Evolutionary conservation across 2,888 invertebrate species (phyloP), one percentile per base, ranked within the genome.

Genomic region (Pherbina coryleti): DNA sequence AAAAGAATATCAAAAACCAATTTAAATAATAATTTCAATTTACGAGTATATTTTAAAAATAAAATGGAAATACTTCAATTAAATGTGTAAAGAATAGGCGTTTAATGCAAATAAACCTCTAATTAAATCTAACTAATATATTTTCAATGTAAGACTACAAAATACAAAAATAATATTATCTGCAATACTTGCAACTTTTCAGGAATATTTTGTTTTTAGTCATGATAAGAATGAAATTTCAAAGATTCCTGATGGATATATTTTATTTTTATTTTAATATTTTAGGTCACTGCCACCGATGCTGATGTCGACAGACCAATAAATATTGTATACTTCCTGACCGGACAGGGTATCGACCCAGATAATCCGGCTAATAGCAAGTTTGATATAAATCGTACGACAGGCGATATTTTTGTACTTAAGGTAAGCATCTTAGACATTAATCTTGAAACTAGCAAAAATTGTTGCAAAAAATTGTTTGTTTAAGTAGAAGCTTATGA

Each of bases 281-380:
- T 85, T 82, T 90, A 98, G 97, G 97, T 98, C 83, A 95, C 95
- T 79, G 98, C 98, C 57, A 96, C 95, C 14, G 98, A 98, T 89
- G 97, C 97, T 69, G 98, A 98, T 90, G 95, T 95, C 87, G 97
- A 97, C 88, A 92, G 97, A 82, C 95, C 95, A 76, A 97, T 97
- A 89, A 95, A 96, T 90, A 97, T 98, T 88, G 96, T 97, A 69
- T 98, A 97, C 91, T 96, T 97, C 91, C 91, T 97, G 82, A 97
- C 97, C 70, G 97, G 97, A 49, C 97, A 97, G 89, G 97, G 97
- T 78, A 96, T 97, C 84, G 97, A 97, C 91, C 95, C 96, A 57
- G 96, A 96, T 89, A 96, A 96, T 90, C 95, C 96, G 67, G 95
- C 95, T 81, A 97, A 97, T 90, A 96, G 96, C 91, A 97, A 97